Base-by-base conservation (phyloP, 2,888 invertebrate species). In the Endomychus coccineus region DNA sequence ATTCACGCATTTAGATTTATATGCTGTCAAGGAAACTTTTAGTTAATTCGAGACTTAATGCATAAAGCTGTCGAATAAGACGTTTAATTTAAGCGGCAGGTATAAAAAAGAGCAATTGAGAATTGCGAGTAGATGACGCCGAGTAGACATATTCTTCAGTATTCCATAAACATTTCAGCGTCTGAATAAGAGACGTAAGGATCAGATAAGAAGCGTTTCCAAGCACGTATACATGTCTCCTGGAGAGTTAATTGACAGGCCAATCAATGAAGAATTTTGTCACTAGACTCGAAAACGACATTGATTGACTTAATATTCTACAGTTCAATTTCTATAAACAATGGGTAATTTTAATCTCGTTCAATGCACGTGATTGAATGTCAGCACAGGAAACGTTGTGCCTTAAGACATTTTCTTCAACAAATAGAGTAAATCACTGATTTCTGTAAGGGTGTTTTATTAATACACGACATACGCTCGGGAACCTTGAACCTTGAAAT, bases 261-360 rank as follows among this genome's bases (percentile, higher is more conserved):
- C 64, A 64, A 64, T 64, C 64, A 65, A 64, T 64, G 64, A 61
- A 58, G 60, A 58, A 64, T 64, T 66, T 66, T 66, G 65, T 64
- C 65, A 65, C 62, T 56, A 58, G 50, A 56, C 55, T 58, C 52
- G 50, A 56, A 56, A 54, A 49, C 49, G 63, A 62, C 64, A 55
- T 59, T 64, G 65, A 65, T 65, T 65, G 64, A 64, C 62, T 64
- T 65, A 64, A 65, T 65, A 65, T 63, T 63, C 59, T 48, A 44
- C 46, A 51, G 52, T 56, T 60, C 61, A 63, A 62, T 62, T 63
- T 62, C 62, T 62, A 63, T 64, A 64, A 63, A 64, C 63, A 64
- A 64, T 64, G 58, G 62, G 58, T 59, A 61, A 61, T 61, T 61
- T 58, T 49, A 50, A 47, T 49, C 48, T 39, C 43, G 40, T 36